Evolutionary conservation across 2,888 invertebrate species (phyloP), one percentile per base, ranked within the genome.

Genomic region (Andrena bicolor): DNA sequence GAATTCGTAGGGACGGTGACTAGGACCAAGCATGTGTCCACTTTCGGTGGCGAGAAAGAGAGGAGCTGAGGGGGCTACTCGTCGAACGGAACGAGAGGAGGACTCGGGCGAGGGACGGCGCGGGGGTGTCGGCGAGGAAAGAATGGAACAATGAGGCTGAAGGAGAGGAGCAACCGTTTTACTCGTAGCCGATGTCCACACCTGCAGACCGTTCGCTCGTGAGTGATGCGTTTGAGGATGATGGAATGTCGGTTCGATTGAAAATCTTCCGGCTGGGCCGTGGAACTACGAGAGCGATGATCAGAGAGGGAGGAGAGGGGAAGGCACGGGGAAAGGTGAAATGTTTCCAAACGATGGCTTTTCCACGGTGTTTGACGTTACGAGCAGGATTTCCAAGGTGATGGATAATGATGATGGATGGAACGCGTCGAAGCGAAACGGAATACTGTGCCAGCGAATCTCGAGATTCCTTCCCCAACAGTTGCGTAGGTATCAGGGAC

Each of bases 1-100:
- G 93, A 93, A 93, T 93, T 92, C 92, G 87, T 88, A 84, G 89
- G 88, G 90, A 89, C 85, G 85, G 76, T 83, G 86, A 80, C 87
- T 81, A 87, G 86, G 80, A 83, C 76, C 87, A 80, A 88, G 82
- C 84, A 83, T 85, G 89, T 87, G 89, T 88, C 88, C 87, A 89
- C 87, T 87, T 82, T 86, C 76, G 65, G 78, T 74, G 79, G 56
- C 20, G 76, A 73, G 79, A 86, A 63, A 76, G 80, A 84, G 86
- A 84, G 80, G 74, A 68, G 63, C 58, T 60, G 77, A 74, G 77
- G 68, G 64, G 64, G 75, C 71, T 41, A 68, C 58, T 30, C 60
- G 63, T 78, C 60, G 84, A 80, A 80, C 69, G 78, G 73, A 77
- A 76, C 41, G 76, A 76, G 79, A 82, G 69, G 61, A 69, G 66